Percentiles rank a stretch among this genome's conserved stretches.
Evolutionary conservation across 1,140 invertebrate genomes (phyloP).

Genomic region (Dreissena rostriformis): DNA sequence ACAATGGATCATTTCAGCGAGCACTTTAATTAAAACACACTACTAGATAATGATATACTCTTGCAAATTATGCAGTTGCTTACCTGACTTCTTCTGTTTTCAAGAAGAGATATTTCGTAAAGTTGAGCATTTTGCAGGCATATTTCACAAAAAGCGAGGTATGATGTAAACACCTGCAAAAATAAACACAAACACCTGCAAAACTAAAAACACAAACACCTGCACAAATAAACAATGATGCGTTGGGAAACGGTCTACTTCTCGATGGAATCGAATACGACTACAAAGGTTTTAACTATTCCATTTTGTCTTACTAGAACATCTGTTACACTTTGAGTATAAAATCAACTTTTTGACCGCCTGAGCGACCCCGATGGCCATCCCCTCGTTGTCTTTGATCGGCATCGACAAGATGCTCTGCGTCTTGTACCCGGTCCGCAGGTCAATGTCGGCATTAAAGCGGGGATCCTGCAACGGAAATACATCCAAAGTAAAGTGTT

Average conservation of each 20-base stretch:
- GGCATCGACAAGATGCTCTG: conserved; percentile 96
- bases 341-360: conserved; percentile 92
- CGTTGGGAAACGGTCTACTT: too few relatives aligned
- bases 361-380: conserved; percentile 98
- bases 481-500: too few relatives aligned
- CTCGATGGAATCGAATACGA: too few relatives aligned
- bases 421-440: conserved; percentile 95
- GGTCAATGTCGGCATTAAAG: conserved; percentile 96
- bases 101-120: conserved; percentile 95
- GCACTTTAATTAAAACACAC: too few relatives aligned
- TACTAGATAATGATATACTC: too few relatives aligned
- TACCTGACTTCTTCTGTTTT: conserved; percentile 96
- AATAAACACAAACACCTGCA: not conserved
- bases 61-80: not conserved
- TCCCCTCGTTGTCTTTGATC: conserved; percentile 97
- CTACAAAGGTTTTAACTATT: too few relatives aligned
- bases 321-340: too few relatives aligned
- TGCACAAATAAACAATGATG: too few relatives aligned
- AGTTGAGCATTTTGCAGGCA: conserved; percentile 98
- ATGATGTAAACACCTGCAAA: conserved; percentile 91
- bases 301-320: too few relatives aligned
- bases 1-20: too few relatives aligned
- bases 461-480: conserved; percentile 76
- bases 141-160: conserved; percentile 98
- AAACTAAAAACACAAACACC: too few relatives aligned